These are phyloP conservation scores for Echeneis naucrates DNA, from an alignment of 2,797 vertebrate genomes.

Conservation along the genomic window DNA sequence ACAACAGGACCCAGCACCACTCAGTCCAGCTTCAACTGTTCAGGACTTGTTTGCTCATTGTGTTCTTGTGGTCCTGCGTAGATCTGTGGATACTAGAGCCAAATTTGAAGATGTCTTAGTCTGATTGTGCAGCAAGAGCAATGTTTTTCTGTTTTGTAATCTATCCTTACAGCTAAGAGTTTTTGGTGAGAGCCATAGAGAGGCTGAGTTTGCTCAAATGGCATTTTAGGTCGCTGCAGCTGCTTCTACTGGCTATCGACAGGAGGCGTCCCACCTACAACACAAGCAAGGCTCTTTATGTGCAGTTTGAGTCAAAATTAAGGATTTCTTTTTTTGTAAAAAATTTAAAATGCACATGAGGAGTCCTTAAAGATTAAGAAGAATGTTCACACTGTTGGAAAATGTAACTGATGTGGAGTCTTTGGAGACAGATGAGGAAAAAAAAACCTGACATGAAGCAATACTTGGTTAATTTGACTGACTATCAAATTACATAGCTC, in stretches of 20 bases:
- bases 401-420: background rate
- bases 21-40: slow-evolving; percentile 52
- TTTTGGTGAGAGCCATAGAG: slow-evolving; percentile 37
- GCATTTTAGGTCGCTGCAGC: background rate
- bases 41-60: slow-evolving; percentile 55
- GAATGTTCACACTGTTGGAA: slow-evolving; percentile 3
- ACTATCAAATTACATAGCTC: slow-evolving; percentile 15
- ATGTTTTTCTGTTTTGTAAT: slow-evolving; percentile 42
- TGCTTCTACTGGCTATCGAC: background rate
- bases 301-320: background rate
- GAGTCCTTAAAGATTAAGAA: background rate
- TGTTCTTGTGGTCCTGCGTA: slow-evolving; percentile 50
- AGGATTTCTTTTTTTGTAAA: background rate
- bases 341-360: background rate
- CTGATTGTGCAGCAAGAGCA: slow-evolving; percentile 3
- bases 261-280: background rate
- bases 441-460: slow-evolving; percentile 19
- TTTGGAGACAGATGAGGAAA: slow-evolving; percentile 11
- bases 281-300: background rate
- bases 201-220: slow-evolving; percentile 12
- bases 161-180: slow-evolving; percentile 9
- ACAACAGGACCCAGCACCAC: slow-evolving; percentile 2
- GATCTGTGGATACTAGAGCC: slow-evolving; percentile 41
- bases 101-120: slow-evolving; percentile 33
- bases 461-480: slow-evolving; percentile 5